Percentiles rank a stretch among this genome's conserved stretches.
These are phyloP conservation scores for Carpatolechia fugitivella DNA, from an alignment of 2,888 invertebrate genomes.

Conservation along the genomic window DNA sequence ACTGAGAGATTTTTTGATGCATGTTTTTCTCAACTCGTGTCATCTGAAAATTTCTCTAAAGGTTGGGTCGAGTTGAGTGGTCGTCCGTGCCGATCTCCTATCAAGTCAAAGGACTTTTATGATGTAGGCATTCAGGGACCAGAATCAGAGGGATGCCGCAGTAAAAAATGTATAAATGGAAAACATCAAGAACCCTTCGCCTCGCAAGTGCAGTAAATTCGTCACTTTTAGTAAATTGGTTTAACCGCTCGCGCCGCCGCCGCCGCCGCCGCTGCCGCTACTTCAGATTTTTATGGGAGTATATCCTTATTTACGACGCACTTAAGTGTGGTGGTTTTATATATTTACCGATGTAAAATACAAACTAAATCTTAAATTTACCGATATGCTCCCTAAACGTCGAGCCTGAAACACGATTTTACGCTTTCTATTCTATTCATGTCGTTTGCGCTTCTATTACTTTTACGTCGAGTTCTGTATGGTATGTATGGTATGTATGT, in stretches of 20 bases:
- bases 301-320: not conserved
- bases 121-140: conserved; percentile 3
- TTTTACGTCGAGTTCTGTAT: no score
- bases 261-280: not conserved
- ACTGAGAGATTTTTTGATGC: conserved; percentile 9
- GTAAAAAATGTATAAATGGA: conserved; percentile 3
- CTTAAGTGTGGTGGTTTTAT: not conserved
- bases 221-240: conserved; percentile 1
- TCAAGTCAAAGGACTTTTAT: conserved; percentile 31
- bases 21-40: conserved; percentile 16
- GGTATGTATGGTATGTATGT: no score
- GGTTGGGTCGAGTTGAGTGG: conserved; percentile 34
- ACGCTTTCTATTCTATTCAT: no score
- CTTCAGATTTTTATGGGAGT: not conserved
- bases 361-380: no score
- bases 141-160: not conserved
- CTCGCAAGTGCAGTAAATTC: not conserved
- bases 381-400: no score
- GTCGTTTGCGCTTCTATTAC: no score
- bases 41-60: conserved; percentile 33
- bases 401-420: no score
- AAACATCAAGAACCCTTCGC: not conserved
- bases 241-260: not conserved
- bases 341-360: not conserved
- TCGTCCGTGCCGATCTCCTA: conserved; percentile 35